phyloP scores from a whole-genome alignment of 2,888 invertebrate species.

The Netelia fuscicornis region DNA sequence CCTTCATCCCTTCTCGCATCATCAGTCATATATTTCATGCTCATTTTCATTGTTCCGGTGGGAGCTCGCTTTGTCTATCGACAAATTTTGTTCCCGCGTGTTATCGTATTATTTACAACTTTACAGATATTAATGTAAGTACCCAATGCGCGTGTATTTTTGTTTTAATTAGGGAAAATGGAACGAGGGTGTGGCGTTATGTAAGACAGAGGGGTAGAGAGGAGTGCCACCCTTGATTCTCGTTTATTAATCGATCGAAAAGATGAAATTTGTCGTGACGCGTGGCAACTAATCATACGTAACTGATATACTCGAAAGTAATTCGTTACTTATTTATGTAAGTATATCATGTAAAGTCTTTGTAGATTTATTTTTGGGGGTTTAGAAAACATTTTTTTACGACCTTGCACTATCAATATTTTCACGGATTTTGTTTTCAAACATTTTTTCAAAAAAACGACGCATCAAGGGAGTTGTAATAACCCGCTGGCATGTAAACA shows the following conservation, averaged over 20 bases:
- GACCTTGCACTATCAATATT: too few species aligned
- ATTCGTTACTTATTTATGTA: neutral
- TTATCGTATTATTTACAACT: conserved; percentile 19
- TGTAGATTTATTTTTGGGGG: neutral
- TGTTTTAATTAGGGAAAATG: conserved; percentile 63
- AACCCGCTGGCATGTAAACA: neutral
- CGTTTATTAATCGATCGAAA: conserved; percentile 72
- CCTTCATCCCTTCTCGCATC: conserved; percentile 72
- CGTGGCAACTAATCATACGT: conserved; percentile 80
- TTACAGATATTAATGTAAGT: neutral
- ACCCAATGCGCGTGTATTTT: conserved; percentile 2
- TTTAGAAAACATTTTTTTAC: too few species aligned
- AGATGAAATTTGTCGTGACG: conserved; percentile 81
- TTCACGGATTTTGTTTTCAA: neutral
- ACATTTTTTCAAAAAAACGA: neutral
- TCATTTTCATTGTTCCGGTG: conserved; percentile 64
- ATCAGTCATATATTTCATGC: conserved; percentile 78
- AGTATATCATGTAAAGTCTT: neutral
- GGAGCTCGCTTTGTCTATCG: neutral
- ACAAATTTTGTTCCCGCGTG: conserved; percentile 28
- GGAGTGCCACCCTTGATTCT: conserved; percentile 61
- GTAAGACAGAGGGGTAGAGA: conserved; percentile 15
- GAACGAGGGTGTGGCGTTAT: conserved; percentile 56
- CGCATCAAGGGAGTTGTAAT: neutral
- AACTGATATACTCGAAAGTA: neutral